Evolutionary conservation across 2,113 vertebrate species (phyloP).

Genomic region (Nothoprocta pentlandii): DNA sequence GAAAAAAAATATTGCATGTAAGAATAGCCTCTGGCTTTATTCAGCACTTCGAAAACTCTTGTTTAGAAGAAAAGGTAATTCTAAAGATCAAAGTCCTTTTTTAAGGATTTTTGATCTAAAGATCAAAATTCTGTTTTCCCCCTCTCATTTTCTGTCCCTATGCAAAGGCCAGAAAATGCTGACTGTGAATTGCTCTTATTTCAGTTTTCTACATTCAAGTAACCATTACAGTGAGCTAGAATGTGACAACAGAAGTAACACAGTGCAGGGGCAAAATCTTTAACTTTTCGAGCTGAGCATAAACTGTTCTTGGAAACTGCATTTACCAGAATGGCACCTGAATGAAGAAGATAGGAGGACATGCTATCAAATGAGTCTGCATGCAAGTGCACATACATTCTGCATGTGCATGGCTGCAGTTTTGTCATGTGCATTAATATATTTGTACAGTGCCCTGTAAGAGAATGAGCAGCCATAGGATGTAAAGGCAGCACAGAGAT

Average conservation of each 20-base stretch:
- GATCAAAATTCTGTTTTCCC: not conserved
- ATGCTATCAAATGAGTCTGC: fast-evolving
- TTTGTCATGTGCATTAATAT: not conserved
- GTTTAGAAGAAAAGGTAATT: not conserved
- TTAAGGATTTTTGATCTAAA: not conserved
- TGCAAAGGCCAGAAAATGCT: not conserved
- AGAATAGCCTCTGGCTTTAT: not conserved
- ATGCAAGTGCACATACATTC: not conserved
- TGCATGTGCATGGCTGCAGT: not conserved
- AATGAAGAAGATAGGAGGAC: not conserved
- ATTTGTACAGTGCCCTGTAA: not conserved
- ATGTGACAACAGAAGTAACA: not conserved
- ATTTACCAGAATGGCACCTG: not conserved
- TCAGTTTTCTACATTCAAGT: not conserved
- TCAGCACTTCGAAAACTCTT: not conserved
- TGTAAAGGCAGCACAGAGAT: not conserved
- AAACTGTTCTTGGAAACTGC: not conserved
- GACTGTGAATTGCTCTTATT: not conserved
- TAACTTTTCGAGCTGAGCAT: not conserved
- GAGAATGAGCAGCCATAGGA: not conserved
- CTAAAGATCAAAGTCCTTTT: not conserved
- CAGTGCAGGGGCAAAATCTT: not conserved
- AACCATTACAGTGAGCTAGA: not conserved
- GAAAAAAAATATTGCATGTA: not conserved
- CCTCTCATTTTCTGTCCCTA: not conserved